Evolutionary conservation across 1,140 invertebrate species (phyloP), one percentile per base, ranked within the genome.

Genomic region (Parapsyche elsis): DNA sequence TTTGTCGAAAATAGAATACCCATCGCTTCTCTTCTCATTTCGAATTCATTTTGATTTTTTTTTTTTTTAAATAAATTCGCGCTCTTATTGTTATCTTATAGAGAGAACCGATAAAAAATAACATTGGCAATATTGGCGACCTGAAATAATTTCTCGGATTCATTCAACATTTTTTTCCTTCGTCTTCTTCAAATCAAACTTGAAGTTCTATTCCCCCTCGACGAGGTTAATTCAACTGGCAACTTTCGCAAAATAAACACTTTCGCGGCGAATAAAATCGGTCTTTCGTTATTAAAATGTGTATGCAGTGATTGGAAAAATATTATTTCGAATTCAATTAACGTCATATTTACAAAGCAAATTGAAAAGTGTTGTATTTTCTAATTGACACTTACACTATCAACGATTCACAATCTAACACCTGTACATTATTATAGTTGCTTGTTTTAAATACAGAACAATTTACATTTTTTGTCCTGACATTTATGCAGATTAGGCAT

Each of bases 21-120:
- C 26, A 12, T 7, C 38, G 26, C 26, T 49, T 38, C 26, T 23
- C 16, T 44, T 38, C 74, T 59, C 74, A 19, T 64, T 77, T 67
- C 61, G 21, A 26, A 67, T 49, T 76, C 49, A 61, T 64, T 77
- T 67, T 26, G 10, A n/a, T 12, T 23, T 64, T 2, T 77, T 78
- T 78, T 53, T n/a, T n/a, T 78, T 78, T 78, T 46, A 9, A 71
- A 78, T 70, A 78, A 78, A 78, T 70, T 77, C 49, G 0, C 30
- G 16, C 53, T 77, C 16, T 10, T 45, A 75, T 75, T 75, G 49
- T 75, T 71, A 26, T 71, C 30, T 71, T 71, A 67, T 23, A 30
- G 45, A 75, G 45, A n/a, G n/a, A n/a, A 19, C 10, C 73, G 73
- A 75, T 21, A 16, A 74, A 49, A 74, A 74, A 74, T 74, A 75